Percentiles rank a stretch among this genome's conserved stretches.
Conservation (phyloP, 37 sponge, comb jelly and placozoan genomes). For the Chondrosia reniformis region DNA sequence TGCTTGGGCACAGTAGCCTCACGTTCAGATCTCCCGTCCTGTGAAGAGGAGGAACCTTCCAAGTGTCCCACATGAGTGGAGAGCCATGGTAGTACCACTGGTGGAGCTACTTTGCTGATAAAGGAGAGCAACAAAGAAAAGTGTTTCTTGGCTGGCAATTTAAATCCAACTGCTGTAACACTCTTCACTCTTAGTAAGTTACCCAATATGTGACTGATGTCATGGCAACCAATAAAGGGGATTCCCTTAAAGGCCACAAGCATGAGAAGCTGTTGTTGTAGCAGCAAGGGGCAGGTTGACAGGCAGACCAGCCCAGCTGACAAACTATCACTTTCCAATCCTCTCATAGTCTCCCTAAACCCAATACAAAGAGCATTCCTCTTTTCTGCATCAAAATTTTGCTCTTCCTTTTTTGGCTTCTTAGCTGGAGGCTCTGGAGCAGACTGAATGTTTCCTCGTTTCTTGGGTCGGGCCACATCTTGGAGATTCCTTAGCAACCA, state of each 20-base stretch:
- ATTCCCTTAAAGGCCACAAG: conserved; percentile 46
- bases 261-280: conserved; percentile 42
- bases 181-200: conserved; percentile 47
- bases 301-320: conserved; percentile 57
- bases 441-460: not conserved
- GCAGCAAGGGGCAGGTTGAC: conserved; percentile 37
- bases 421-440: conserved; percentile 3
- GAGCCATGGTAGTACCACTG: conserved; percentile 41
- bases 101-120: conserved; percentile 6
- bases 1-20: not conserved
- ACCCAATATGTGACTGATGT: conserved; percentile 29
- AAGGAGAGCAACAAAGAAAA: conserved; percentile 16
- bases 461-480: not conserved
- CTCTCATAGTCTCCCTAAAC: conserved; percentile 40
- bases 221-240: conserved; percentile 45
- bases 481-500: too few relatives aligned
- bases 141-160: conserved; percentile 20
- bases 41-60: not conserved
- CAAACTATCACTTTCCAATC: conserved; percentile 44
- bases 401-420: not conserved
- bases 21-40: not conserved
- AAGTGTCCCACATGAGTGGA: too few relatives aligned
- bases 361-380: conserved; percentile 51
- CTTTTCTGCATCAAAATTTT: conserved; percentile 7
- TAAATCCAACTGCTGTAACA: conserved; percentile 63